Conservation (phyloP, 2,797 vertebrate genomes). For the Cyprinella venusta region DNA sequence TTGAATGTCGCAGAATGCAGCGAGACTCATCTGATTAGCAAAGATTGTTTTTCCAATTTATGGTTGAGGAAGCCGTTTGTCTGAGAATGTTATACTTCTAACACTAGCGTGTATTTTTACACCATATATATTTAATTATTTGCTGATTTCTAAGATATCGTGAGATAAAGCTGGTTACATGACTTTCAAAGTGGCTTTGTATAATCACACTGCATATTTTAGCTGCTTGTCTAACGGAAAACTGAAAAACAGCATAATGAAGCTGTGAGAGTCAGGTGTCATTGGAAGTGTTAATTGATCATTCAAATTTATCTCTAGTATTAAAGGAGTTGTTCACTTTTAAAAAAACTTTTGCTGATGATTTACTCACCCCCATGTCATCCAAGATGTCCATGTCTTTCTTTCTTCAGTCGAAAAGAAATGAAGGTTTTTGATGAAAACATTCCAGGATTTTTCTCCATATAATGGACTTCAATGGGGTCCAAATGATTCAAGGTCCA, state of each 20-base stretch:
- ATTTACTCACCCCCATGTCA: no score
- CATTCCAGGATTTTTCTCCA: no score
- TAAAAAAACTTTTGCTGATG: no score
- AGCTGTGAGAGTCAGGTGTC: not conserved
- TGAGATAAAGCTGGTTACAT: not conserved
- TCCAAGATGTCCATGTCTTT: no score
- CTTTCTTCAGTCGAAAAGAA: no score
- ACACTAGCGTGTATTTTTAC: not conserved
- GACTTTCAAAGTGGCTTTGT: not conserved
- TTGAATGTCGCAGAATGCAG: not conserved
- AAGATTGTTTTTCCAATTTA: not conserved
- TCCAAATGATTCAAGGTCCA: no score
- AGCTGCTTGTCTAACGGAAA: not conserved
- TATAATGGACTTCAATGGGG: no score
- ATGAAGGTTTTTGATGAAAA: no score
- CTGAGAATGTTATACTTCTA: not conserved
- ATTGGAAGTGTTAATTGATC: not conserved
- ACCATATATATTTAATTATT: not conserved
- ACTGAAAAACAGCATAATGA: not conserved
- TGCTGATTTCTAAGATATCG: not conserved
- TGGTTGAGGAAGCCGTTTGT: not conserved
- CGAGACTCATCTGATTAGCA: not conserved
- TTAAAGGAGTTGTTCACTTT: not conserved
- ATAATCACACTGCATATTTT: not conserved
- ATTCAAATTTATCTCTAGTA: not conserved